Evolutionary conservation across 2,888 invertebrate genomes (phyloP), one percentile per base, ranked within the genome.

Genomic region (Sepioteuthis lessoniana): DNA sequence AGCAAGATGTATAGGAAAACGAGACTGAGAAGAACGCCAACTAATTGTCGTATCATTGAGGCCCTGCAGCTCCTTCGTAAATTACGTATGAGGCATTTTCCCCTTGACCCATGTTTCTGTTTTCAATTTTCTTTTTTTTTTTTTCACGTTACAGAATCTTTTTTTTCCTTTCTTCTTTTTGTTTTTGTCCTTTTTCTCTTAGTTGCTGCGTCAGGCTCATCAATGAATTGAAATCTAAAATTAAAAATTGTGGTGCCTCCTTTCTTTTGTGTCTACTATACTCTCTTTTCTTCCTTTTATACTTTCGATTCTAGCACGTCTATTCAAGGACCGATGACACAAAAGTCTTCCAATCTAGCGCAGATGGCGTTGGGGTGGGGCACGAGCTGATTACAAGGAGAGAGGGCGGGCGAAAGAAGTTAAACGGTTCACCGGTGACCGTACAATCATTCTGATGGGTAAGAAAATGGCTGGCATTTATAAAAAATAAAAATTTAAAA

Each of bases 401-500:
- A 35, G 76, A n/a, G 55, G 35, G n/a, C n/a, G 16, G 25, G 25
- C 25, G 25, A 55, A 47, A 55, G 21, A 25, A 55, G 55, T 55
- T 55, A n/a, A 76, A 76, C 76, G 76, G 76, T n/a, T 35, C 76
- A 35, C n/a, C 76, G 35, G n/a, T 76, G 76, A 4, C 76, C n/a
- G 19, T 76, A 76, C 76, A 76, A 76, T 76, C n/a, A n/a, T 76
- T 13, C n/a, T n/a, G 76, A 76, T 1, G 76, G 60, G 76, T n/a
- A n/a, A 76, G 76, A n/a, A 76, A 76, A 76, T 76, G n/a, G 35
- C 76, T 76, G 76, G n/a, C 76, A n/a, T n/a, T n/a, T n/a, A 76
- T n/a, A 35, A 76, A 25, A 55, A 55, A 55, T 19, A 13, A 25
- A 25, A 55, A 25, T 21, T 5, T 1, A 50, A 50, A 2, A 50